Base-by-base conservation (phyloP, 2,888 invertebrate genomes). In the Rhagium mordax region DNA sequence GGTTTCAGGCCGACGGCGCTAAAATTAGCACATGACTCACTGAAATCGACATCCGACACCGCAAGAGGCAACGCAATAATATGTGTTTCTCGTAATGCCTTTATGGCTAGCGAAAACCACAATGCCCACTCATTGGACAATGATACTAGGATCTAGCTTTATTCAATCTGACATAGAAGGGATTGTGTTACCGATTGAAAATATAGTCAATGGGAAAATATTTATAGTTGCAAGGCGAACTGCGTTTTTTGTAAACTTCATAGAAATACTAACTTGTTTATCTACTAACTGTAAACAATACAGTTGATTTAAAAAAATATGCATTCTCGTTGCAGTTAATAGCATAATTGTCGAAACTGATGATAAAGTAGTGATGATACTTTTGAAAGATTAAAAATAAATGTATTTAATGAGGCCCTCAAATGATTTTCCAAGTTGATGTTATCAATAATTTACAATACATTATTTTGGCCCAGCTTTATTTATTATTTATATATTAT, bases 21-120 rank as follows among this genome's bases (percentile, higher is more conserved):
- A 82, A 83, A 84, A 83, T 84, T 84, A 85, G 83, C 81, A 71
- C 78, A 74, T 85, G 85, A 84, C 81, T 85, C 85, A 85, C 79
- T 78, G 73, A 79, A 69, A 82, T 79, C 82, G 85, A 83, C 80
- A 85, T 79, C 77, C 78, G 84, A 85, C 79, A 84, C 83, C 76
- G 75, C 77, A 70, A 76, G 76, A 75, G 76, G 78, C 76, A 80
- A 82, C 79, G 80, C 81, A 81, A 80, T n/a, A n/a, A n/a, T 71
- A 74, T 47, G 67, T 21, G 67, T 67, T 67, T 57, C 67, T 67
- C 57, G 67, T 24, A 57, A 41, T 57, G 57, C 57, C 67, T 47
- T 24, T 24, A 24, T 41, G 67, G 67, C 41, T 15, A 18, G 55
- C 24, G 21, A n/a, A 55, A 67, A 67, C 67, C 67, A 47, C 67